phyloP scores from a whole-genome alignment of 2,797 vertebrate species.

The Rhinophrynus dorsalis region DNA sequence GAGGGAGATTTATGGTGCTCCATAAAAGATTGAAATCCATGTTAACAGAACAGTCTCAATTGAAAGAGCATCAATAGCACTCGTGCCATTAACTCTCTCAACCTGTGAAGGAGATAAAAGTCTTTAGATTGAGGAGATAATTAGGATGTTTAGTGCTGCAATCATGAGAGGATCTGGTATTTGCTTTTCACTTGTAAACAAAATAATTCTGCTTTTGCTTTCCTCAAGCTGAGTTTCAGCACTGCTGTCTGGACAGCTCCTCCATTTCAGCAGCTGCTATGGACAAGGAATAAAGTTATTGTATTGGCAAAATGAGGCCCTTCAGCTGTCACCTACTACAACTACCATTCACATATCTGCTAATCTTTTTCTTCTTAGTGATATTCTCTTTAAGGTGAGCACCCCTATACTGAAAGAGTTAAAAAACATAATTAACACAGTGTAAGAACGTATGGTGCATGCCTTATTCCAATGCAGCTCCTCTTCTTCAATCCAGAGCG shows the following conservation, averaged over 20 bases:
- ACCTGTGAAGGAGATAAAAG: constrained; percentile 24
- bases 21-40: constrained; percentile 29
- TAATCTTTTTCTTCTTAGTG: no score
- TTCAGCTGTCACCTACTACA: no score
- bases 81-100: constrained; percentile 19
- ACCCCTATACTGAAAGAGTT: no score
- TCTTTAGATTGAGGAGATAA: constrained; percentile 12
- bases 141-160: constrained; percentile 15
- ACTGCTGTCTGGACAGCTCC: neutral
- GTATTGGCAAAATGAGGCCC: no score
- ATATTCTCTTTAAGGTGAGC: no score
- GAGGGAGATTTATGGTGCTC: constrained; percentile 29
- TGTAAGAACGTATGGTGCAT: no score
- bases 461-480: no score
- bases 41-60: constrained; percentile 27
- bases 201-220: no score
- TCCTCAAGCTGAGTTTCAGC: neutral
- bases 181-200: neutral
- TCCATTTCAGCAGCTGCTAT: neutral
- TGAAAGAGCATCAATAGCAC: constrained; percentile 3
- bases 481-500: no score
- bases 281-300: no score
- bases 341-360: no score
- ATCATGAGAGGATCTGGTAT: neutral
- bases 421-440: no score